A percentile compares a stretch with the other conserved stretches of the same genome.
These are phyloP conservation scores for Drosophila nasuta DNA, from an alignment of 1,140 invertebrate genomes.

Conservation along the genomic window DNA sequence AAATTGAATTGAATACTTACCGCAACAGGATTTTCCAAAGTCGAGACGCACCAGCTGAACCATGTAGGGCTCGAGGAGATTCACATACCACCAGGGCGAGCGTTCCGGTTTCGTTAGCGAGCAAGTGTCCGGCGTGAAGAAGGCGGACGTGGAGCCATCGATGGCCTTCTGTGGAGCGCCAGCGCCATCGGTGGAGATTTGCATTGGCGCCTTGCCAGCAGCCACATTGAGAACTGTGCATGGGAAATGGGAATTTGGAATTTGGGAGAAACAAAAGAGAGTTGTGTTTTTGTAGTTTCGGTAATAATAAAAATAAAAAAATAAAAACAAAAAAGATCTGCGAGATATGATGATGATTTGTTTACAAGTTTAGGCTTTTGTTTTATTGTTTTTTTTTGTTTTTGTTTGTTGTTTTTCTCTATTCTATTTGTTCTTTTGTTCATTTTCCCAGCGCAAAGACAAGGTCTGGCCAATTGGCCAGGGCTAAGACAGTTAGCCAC, in stretches of 20 bases:
- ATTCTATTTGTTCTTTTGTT: not conserved
- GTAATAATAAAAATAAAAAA: too few relatives aligned
- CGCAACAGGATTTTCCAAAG: constrained; percentile 96
- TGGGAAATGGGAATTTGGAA: not conserved
- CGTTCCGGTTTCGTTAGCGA: constrained; percentile 93
- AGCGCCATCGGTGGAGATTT: constrained; percentile 92
- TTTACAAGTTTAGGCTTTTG: constrained; percentile 33
- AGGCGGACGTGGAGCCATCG: constrained; percentile 94
- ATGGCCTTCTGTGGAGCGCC: constrained; percentile 96
- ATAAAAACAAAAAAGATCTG: too few relatives aligned
- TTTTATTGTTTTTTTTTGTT: constrained; percentile 31
- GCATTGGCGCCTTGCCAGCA: constrained; percentile 97
- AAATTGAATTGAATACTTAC: constrained; percentile 86
- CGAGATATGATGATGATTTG: constrained; percentile 11
- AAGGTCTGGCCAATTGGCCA: constrained; percentile 53
- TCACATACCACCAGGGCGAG: constrained; percentile 98
- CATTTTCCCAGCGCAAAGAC: constrained; percentile 40
- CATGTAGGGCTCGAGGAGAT: constrained; percentile 97
- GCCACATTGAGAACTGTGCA: constrained; percentile 95
- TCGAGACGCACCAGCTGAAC: constrained; percentile 96
- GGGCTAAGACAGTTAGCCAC: constrained; percentile 26
- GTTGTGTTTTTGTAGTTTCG: not conserved
- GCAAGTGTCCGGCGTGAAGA: constrained; percentile 93
- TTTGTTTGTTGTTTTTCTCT: constrained; percentile 30
- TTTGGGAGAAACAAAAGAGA: not conserved